Base-by-base conservation (phyloP, 1,140 invertebrate species). In the Hylaeus volcanicus region DNA sequence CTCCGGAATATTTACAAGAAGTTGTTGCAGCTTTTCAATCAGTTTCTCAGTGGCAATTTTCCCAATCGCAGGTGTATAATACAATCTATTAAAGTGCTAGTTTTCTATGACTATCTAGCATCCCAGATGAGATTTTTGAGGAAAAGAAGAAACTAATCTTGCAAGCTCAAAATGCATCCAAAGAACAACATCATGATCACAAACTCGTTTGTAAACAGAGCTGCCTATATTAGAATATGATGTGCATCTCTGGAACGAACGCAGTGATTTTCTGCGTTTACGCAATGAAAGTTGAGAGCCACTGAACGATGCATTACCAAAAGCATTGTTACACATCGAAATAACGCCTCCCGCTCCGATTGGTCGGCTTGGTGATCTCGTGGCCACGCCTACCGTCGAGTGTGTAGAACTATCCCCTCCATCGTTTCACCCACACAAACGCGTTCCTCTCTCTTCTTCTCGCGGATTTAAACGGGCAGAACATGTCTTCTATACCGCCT, bases 301-400 rank as follows among this genome's bases (percentile, higher is more conserved):
- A 14, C 73, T 77, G 66, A 51, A 39, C 58, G 69, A 56, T 79
- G 74, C 69, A 56, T 55, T 51, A 53, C 79, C 12, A 37, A 11
- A 68, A 60, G 56, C 60, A 56, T 74, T 71, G 63, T 79, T 82
- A 79, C 73, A 72, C 79, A 64, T 48, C 61, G n/a, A 63, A 80
- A 83, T 83, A 79, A 86, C 85, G 85, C 85, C 85, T 82, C 68
- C 51, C 41, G 43, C 5, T n/a, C 53, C 4, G 60, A 74, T 86
- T 86, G 85, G 85, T 81, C 26, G 65, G 79, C n/a, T 56, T 41
- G 56, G 73, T 70, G 68, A 66, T 61, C 45, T 71, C 65, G 14
- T 26, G 11, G 56, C 84, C 85, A 86, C 85, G 76, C 85, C 85
- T 56, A 73, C n/a, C 43, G 12, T 11, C 11, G 53, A 53, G 43